Percentiles rank a stretch among this genome's conserved stretches.
Conservation (phyloP, 2,113 vertebrate genomes). For the Otocyon megalotis region DNA sequence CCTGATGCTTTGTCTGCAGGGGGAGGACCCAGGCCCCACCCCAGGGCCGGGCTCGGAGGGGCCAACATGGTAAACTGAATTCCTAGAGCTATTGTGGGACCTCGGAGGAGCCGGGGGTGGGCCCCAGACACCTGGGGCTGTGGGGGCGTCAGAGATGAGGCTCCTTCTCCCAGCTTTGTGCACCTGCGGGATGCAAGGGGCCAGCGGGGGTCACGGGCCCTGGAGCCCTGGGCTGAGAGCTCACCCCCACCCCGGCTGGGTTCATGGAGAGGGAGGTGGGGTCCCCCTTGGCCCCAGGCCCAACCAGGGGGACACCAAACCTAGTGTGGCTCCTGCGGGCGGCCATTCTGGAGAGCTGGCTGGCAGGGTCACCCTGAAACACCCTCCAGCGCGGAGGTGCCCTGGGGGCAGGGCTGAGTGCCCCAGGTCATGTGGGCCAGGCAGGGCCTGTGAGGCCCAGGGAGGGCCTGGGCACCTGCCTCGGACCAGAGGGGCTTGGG, state of each 20-base stretch:
- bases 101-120: not conserved
- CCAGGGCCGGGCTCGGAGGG: not conserved
- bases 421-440: not conserved
- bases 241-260: not conserved
- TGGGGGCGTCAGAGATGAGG: no score
- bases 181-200: not conserved
- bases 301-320: accelerated
- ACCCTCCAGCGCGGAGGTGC: accelerated
- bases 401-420: not conserved
- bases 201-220: not conserved
- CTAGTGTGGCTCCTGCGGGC: not conserved
- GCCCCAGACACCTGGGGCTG: accelerated
- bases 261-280: not conserved
- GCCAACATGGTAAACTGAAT: accelerated
- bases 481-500: no score
- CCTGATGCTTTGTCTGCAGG: not conserved
- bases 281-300: not conserved
- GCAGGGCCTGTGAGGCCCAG: not conserved
- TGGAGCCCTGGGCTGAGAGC: not conserved
- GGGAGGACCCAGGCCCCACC: no score
- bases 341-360: not conserved
- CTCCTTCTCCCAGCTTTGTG: no score
- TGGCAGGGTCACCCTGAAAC: not conserved
- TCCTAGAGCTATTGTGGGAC: no score
- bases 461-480: not conserved